Evolutionary conservation across 2,888 invertebrate genomes (phyloP).

Genomic region (Eubasilissa splendida): DNA sequence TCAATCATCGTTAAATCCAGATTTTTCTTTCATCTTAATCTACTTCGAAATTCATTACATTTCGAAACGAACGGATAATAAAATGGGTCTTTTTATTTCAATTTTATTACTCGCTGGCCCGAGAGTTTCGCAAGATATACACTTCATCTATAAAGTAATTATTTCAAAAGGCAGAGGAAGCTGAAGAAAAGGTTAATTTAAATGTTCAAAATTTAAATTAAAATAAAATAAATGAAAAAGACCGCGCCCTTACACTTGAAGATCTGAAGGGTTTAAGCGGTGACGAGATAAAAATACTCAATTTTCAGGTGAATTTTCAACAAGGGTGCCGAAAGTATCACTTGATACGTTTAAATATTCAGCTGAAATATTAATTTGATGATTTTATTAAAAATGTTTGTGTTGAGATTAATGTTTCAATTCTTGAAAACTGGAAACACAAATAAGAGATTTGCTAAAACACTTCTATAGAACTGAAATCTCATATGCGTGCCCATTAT

Average conservation of each 20-base stretch:
- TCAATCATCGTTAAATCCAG: slow-evolving; percentile 10
- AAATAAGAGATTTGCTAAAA: too few species aligned
- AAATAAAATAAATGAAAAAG: slow-evolving; percentile 27
- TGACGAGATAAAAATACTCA: not conserved
- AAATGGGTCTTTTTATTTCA: slow-evolving; percentile 18
- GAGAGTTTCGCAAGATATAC: not conserved
- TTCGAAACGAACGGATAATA: not conserved
- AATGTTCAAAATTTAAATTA: slow-evolving; percentile 28
- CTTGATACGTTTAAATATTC: slow-evolving; percentile 3
- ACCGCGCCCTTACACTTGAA: not conserved
- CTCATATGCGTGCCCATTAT: too few species aligned
- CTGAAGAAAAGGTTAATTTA: slow-evolving; percentile 17
- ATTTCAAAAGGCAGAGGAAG: slow-evolving; percentile 10
- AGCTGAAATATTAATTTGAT: not conserved
- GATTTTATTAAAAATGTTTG: slow-evolving; percentile 9
- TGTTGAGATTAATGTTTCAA: too few species aligned
- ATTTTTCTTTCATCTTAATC: slow-evolving; percentile 9
- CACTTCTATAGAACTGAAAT: too few species aligned
- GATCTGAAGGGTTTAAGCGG: slow-evolving; percentile 11
- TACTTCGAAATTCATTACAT: slow-evolving; percentile 14
- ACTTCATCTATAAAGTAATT: slow-evolving; percentile 16
- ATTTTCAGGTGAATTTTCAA: not conserved
- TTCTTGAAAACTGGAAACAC: too few species aligned
- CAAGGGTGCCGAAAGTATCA: not conserved
- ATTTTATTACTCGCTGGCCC: slow-evolving; percentile 21